Conservation (phyloP, 2,113 vertebrate species). For the Astatotilapia flaviijosephi region DNA sequence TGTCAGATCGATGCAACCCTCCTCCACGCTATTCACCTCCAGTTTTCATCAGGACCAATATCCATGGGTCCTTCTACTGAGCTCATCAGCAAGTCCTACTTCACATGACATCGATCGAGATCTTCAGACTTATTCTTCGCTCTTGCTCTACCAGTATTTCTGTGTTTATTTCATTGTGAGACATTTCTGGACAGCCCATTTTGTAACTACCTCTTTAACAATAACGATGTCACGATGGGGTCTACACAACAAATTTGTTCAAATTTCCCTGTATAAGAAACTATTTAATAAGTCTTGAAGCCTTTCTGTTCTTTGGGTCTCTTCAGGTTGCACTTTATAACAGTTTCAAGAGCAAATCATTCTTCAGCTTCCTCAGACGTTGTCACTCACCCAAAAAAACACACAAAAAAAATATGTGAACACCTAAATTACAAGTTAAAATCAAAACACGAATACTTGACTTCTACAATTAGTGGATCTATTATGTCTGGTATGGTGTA, state of each 20-base stretch:
- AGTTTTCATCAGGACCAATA: not conserved
- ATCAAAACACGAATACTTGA: not conserved
- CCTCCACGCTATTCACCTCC: not conserved
- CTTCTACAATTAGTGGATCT: not conserved
- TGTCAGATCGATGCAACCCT: not conserved
- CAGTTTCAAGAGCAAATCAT: not conserved
- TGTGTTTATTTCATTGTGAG: not conserved
- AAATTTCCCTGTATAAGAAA: not conserved
- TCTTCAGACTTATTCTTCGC: not conserved
- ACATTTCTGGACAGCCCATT: not conserved
- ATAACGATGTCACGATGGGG: not conserved
- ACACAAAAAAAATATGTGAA: not conserved
- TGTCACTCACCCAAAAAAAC: not conserved
- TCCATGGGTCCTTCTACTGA: not conserved
- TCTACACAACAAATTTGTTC: not conserved
- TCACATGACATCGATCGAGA: not conserved
- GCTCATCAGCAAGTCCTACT: not conserved
- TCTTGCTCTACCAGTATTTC: not conserved
- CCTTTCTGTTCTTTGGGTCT: not conserved
- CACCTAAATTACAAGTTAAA: not conserved
- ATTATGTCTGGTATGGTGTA: not conserved
- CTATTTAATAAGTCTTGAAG: not conserved
- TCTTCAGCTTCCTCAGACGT: not conserved
- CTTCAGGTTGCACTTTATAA: not conserved
- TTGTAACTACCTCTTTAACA: not conserved